Evolutionary conservation across 2,113 vertebrate species (phyloP).

Genomic region (pig (Sus scrofa)): T2T-Sscrofa CM000817.6:25707501-25708000

Average conservation of each 20-base stretch:
- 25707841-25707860: background rate
- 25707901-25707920: constrained; percentile 29
- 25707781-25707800: background rate
- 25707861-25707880: background rate
- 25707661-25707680: background rate
- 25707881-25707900: background rate
- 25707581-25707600: background rate
- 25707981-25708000: constrained; percentile 9
- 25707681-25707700: background rate
- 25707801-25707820: background rate
- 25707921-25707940: constrained; percentile 25
- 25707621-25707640: background rate
- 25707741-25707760: background rate
- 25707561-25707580: background rate
- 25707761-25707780: background rate
- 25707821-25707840: background rate
- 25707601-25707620: background rate
- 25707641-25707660: background rate
- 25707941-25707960: constrained; percentile 54
- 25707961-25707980: background rate
- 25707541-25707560: background rate
- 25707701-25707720: background rate
- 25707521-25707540: background rate
- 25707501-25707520: background rate
- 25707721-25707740: background rate